Evolutionary conservation across 1,140 invertebrate genomes (phyloP).

Genomic region (Drosophila takahashii): DNA sequence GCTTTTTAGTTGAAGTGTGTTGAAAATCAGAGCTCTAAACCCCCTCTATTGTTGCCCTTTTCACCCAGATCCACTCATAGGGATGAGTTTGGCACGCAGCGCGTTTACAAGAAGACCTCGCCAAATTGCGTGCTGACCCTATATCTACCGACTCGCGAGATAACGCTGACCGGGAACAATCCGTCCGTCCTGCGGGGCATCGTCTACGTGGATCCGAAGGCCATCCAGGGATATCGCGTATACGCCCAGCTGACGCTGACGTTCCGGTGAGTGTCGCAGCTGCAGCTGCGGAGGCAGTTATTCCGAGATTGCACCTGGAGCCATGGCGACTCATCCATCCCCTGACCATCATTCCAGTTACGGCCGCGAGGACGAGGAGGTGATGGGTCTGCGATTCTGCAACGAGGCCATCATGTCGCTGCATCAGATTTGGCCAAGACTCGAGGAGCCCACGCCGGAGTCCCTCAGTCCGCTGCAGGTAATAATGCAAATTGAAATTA

Average conservation of each 20-base stretch:
- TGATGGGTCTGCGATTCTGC: slow-evolving; percentile 96
- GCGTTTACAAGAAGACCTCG: slow-evolving; percentile 88
- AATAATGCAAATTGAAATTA: slow-evolving; percentile 69
- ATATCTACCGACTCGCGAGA: slow-evolving; percentile 91
- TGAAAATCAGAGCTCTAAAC: neutral
- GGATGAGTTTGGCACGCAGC: slow-evolving; percentile 80
- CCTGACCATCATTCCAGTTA: slow-evolving; percentile 86
- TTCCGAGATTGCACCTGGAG: slow-evolving; percentile 5
- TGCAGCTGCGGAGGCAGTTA: neutral
- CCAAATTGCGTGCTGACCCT: slow-evolving; percentile 93
- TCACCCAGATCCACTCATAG: slow-evolving; percentile 37
- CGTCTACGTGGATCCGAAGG: slow-evolving; percentile 90
- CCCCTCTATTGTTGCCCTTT: neutral
- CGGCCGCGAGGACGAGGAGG: slow-evolving; percentile 95
- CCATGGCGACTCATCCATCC: no score
- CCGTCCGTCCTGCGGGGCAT: slow-evolving; percentile 93
- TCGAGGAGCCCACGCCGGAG: slow-evolving; percentile 86
- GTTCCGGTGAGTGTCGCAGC: slow-evolving; percentile 87
- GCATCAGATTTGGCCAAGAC: slow-evolving; percentile 91
- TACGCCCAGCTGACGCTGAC: slow-evolving; percentile 94
- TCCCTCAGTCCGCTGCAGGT: slow-evolving; percentile 91
- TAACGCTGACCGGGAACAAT: slow-evolving; percentile 89
- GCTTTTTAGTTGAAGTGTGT: neutral
- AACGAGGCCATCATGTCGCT: slow-evolving; percentile 95
- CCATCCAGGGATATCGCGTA: slow-evolving; percentile 88